Percentiles rank a stretch among this genome's conserved stretches.
Evolutionary conservation across 2,797 vertebrate genomes (phyloP).

Genomic region (Chaenodraco wilsoni): DNA sequence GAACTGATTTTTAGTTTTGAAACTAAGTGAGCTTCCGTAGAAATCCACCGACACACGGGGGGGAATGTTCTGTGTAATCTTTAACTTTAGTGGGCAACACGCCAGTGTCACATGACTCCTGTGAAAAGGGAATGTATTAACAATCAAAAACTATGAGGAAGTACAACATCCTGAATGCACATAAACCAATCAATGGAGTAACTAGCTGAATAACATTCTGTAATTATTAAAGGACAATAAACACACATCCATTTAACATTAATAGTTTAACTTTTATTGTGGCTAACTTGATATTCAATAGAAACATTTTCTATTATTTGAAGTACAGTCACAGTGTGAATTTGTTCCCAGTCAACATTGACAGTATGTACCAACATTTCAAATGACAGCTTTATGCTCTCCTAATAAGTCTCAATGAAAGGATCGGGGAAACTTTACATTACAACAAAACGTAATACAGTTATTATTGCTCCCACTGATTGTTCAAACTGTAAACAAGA

Average conservation of each 20-base stretch:
- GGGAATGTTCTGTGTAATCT: background rate
- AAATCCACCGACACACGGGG: background rate
- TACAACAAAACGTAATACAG: conserved; percentile 19
- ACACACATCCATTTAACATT: conserved; percentile 6
- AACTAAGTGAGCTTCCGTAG: background rate
- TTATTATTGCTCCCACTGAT: conserved; percentile 35
- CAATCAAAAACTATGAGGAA: conserved; percentile 1
- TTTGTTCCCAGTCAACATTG: conserved; percentile 31
- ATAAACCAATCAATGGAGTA: background rate
- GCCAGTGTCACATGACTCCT: background rate
- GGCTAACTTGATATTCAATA: conserved; percentile 37
- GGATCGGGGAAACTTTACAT: background rate
- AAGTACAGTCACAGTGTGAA: conserved; percentile 53
- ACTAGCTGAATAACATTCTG: background rate
- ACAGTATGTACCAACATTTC: conserved; percentile 20
- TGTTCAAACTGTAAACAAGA: conserved; percentile 53
- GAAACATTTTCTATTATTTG: conserved; percentile 28
- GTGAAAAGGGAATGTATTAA: background rate
- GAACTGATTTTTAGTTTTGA: background rate
- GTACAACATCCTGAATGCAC: background rate
- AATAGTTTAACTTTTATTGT: conserved; percentile 47
- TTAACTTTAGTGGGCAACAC: background rate
- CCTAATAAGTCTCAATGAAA: conserved; percentile 33
- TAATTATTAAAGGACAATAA: background rate
- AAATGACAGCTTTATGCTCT: conserved; percentile 19